These are phyloP conservation scores for Aphidoletes aphidimyza DNA, from an alignment of 2,888 invertebrate species.

Conservation along the genomic window DNA sequence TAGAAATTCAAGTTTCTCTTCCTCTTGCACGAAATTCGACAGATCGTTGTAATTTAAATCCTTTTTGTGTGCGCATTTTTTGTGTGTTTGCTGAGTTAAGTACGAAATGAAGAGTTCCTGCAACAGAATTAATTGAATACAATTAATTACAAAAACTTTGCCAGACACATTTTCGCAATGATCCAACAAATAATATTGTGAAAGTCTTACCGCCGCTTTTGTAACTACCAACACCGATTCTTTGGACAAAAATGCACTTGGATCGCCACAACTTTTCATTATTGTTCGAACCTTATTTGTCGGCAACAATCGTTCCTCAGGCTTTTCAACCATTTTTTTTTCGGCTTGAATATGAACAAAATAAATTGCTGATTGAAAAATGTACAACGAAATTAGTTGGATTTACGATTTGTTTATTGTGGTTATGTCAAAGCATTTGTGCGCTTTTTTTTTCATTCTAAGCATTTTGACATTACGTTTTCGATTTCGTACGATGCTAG, in stretches of 20 bases:
- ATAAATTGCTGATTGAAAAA: too few relatives aligned
- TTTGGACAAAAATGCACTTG: neutral
- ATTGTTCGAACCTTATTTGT: slow-evolving; percentile 38
- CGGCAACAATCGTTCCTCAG: slow-evolving; percentile 3
- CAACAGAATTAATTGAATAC: neutral
- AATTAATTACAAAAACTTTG: too few relatives aligned
- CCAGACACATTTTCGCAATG: neutral
- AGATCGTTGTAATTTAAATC: slow-evolving; percentile 54
- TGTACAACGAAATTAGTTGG: too few relatives aligned
- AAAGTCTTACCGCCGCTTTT: slow-evolving; percentile 9
- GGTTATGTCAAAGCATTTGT: slow-evolving; percentile 23
- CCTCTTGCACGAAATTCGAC: slow-evolving; percentile 54
- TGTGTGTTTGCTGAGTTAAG: slow-evolving; percentile 37
- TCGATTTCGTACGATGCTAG: neutral
- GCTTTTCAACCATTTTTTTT: slow-evolving; percentile 42
- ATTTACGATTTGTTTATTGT: slow-evolving; percentile 15
- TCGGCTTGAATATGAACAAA: neutral
- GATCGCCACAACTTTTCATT: slow-evolving; percentile 54
- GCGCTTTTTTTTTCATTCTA: neutral
- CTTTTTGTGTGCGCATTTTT: neutral
- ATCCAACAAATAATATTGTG: neutral
- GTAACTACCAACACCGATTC: slow-evolving; percentile 48
- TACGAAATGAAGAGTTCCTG: slow-evolving; percentile 50
- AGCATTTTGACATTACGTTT: neutral
- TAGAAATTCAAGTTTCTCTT: slow-evolving; percentile 56